Conservation (phyloP, 2,113 vertebrate species). For the Pelusios castaneus region DNA sequence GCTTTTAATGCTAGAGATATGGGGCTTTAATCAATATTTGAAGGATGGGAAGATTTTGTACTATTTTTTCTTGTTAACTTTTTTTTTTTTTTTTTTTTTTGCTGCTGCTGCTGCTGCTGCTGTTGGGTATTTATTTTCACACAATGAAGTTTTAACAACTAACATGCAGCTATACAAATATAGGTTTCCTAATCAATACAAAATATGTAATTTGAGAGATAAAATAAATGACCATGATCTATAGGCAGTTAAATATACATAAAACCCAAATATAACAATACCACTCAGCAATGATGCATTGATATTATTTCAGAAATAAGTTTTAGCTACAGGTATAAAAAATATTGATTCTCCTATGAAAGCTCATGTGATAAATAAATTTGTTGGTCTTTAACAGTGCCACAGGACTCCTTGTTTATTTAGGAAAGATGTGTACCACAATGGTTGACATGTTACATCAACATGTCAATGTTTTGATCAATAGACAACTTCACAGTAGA, state of each 20-base stretch:
- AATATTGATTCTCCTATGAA: neutral
- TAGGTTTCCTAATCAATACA: neutral
- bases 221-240: neutral
- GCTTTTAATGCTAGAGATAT: neutral
- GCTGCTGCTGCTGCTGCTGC: no score
- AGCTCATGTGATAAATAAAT: no score
- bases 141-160: neutral
- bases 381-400: no score
- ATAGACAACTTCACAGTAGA: neutral
- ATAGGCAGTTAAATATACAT: neutral
- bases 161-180: neutral
- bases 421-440: neutral
- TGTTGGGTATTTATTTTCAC: neutral
- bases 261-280: neutral
- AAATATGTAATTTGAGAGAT: neutral
- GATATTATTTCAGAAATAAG: neutral
- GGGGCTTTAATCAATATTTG: neutral
- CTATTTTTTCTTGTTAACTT: neutral
- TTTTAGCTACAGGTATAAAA: neutral
- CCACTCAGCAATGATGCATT: accelerated
- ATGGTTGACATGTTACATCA: neutral
- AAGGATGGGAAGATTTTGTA: neutral
- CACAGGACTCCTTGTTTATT: no score
- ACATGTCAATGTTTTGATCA: neutral
- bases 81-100: neutral